Percentiles rank a stretch among this genome's conserved stretches.
These are phyloP conservation scores for Hydropsyche betteni DNA, from an alignment of 2,888 invertebrate species.

Conservation along the genomic window DNA sequence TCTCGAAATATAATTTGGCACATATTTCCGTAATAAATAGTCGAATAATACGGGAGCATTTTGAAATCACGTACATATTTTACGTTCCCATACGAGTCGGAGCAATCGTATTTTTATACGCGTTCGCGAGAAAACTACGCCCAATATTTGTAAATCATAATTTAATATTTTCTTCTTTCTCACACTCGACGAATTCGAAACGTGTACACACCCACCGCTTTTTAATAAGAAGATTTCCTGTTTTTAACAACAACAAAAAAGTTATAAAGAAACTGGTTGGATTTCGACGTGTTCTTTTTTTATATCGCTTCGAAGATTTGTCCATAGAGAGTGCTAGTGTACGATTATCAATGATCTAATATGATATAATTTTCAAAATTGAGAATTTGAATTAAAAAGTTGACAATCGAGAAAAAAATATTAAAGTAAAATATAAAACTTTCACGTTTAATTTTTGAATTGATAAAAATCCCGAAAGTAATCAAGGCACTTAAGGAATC, in stretches of 20 bases:
- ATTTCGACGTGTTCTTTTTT: neutral
- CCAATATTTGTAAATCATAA: constrained; percentile 19
- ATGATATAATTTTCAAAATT: no score
- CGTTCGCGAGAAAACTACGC: no score
- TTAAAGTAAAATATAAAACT: no score
- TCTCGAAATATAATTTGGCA: constrained; percentile 6
- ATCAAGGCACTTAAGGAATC: no score
- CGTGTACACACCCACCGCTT: no score
- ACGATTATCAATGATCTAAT: no score
- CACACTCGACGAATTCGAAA: no score
- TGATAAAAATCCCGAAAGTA: no score
- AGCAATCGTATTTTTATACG: neutral
- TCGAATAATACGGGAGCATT: neutral
- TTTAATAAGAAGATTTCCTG: no score
- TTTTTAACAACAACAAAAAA: neutral
- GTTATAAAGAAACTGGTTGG: neutral
- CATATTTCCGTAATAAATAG: constrained; percentile 2
- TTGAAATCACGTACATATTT: constrained; percentile 10
- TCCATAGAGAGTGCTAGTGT: constrained; percentile 1
- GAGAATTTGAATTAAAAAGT: no score
- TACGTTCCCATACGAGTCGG: neutral
- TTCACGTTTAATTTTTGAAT: no score
- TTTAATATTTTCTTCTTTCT: neutral
- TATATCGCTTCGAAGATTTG: neutral
- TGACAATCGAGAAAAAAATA: no score